These are phyloP conservation scores for Ptychodera flava DNA, from an alignment of 35 echinoderm and acorn worm genomes.

Conservation along the genomic window DNA sequence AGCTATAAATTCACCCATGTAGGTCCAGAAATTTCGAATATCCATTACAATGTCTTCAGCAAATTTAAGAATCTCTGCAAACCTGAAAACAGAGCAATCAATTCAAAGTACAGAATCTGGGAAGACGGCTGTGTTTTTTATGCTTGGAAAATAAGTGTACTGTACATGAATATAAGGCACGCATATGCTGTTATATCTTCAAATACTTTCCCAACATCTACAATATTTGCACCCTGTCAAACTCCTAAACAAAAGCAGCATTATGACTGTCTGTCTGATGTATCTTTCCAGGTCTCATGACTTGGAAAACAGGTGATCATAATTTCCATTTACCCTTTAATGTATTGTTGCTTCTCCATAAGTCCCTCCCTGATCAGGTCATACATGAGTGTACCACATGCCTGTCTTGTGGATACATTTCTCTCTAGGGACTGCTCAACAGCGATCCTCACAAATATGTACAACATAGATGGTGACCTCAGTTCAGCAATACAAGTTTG, in stretches of 20 bases:
- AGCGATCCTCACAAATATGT: slow-evolving; percentile 59
- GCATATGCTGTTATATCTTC: not conserved
- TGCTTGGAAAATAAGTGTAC: no score
- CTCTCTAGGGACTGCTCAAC: slow-evolving; percentile 64
- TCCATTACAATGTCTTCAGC: slow-evolving; percentile 87
- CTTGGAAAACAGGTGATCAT: no score
- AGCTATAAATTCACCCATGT: slow-evolving; percentile 64
- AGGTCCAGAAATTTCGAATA: slow-evolving; percentile 59
- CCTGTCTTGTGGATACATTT: slow-evolving; percentile 33
- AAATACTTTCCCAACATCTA: not conserved
- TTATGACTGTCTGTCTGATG: no score
- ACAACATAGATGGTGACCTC: slow-evolving; percentile 22
- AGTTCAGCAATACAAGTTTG: slow-evolving; percentile 50
- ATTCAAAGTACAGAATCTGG: no score
- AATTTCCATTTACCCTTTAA: slow-evolving; percentile 30
- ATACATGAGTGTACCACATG: slow-evolving; percentile 45
- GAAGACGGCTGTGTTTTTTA: no score
- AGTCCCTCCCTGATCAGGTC: slow-evolving; percentile 23
- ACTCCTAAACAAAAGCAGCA: not conserved
- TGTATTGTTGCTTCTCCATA: slow-evolving; percentile 35
- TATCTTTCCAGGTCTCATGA: no score
- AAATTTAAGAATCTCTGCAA: slow-evolving; percentile 66
- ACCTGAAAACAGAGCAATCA: no score
- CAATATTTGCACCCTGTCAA: not conserved
- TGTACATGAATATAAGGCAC: no score